Evolutionary conservation across 53 echinoderm and acorn worm genomes (phyloP).

Genomic region (Antedon mediterranea): DNA sequence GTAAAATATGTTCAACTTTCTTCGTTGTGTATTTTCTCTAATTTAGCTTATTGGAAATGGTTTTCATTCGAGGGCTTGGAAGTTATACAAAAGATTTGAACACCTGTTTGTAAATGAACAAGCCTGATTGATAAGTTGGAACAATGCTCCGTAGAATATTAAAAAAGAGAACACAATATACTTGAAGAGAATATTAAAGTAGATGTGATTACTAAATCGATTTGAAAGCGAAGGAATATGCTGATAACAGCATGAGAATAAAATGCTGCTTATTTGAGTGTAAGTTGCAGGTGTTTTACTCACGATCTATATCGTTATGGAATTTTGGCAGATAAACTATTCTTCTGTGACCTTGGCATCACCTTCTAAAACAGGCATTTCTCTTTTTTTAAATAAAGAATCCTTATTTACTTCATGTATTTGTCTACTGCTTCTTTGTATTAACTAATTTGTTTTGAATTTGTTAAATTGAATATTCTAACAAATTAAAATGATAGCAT

Average conservation of each 20-base stretch:
- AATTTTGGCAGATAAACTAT: not conserved
- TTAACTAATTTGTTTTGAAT: too few species aligned
- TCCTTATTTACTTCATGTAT: too few species aligned
- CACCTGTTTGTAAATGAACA: not conserved
- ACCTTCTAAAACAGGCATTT: not conserved
- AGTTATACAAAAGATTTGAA: not conserved
- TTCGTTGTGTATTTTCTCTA: too few species aligned
- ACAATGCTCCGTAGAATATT: not conserved
- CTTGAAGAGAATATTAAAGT: not conserved
- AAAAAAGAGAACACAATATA: not conserved
- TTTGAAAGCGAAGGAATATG: not conserved
- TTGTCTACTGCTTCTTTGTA: too few species aligned
- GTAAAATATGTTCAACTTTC: too few species aligned
- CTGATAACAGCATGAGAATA: not conserved
- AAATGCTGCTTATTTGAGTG: not conserved
- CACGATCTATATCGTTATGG: not conserved
- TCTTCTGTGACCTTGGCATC: not conserved
- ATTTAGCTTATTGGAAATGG: too few species aligned
- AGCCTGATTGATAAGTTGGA: not conserved
- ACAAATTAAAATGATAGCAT: too few species aligned
- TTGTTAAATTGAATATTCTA: too few species aligned
- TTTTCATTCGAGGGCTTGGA: not conserved
- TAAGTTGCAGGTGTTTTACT: not conserved
- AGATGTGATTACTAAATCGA: not conserved
- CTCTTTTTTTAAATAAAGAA: too few species aligned